Conservation (phyloP, 2,113 vertebrate species). For the Accipiter virgatus region DNA sequence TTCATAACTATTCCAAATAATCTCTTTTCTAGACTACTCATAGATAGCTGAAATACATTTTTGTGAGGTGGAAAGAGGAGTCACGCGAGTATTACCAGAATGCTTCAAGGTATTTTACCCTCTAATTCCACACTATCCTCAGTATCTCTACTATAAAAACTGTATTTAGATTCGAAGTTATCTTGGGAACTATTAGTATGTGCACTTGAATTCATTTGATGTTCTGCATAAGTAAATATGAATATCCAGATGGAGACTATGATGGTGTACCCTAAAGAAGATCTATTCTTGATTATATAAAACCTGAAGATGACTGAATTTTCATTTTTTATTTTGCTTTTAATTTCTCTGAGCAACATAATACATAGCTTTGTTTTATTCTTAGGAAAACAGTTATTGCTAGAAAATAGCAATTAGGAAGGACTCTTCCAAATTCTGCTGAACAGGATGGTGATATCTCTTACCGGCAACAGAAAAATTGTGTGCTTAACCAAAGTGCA, state of each 20-base stretch:
- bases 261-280: not conserved
- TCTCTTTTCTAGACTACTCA: not conserved
- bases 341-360: not conserved
- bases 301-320: not conserved
- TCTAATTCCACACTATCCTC: not conserved
- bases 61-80: not conserved
- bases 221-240: not conserved
- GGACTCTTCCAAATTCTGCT: not conserved
- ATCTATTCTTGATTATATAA: not conserved
- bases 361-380: not conserved
- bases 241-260: not conserved
- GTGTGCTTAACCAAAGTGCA: not conserved
- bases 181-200: not conserved
- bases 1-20: not conserved
- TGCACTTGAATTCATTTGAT: not conserved
- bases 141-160: not conserved
- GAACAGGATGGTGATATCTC: not conserved
- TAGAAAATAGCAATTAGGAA: not conserved
- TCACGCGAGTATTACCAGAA: fast-evolving
- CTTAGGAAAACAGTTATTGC: not conserved
- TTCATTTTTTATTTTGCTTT: not conserved
- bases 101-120: not conserved
- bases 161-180: not conserved
- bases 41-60: not conserved
- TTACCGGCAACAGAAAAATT: not conserved